These are phyloP conservation scores for Cephus pulcher DNA, from an alignment of 2,888 invertebrate genomes.

Conservation along the genomic window DNA sequence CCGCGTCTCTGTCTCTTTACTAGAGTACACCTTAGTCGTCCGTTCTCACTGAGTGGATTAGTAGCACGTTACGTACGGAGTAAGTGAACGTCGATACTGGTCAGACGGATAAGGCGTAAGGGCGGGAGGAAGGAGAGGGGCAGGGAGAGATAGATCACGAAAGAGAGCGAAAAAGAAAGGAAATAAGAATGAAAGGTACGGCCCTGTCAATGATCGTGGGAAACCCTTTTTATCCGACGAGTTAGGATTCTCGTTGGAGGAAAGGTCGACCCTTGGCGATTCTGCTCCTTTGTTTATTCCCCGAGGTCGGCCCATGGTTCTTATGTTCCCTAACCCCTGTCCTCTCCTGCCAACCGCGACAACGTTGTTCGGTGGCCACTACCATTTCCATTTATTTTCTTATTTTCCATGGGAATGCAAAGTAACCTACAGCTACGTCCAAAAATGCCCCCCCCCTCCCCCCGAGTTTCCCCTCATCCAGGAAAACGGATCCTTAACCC, in stretches of 20 bases:
- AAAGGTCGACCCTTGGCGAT: constrained; percentile 2
- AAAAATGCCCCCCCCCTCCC: neutral
- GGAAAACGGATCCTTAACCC: neutral
- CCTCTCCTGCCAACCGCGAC: neutral
- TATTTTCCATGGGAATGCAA: neutral
- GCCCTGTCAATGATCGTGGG: neutral
- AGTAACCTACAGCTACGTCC: neutral
- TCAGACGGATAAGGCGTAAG: neutral
- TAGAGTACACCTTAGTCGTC: neutral
- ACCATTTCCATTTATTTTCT: neutral
- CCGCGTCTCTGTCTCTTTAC: neutral
- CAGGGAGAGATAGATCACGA: neutral
- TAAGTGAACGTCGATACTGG: neutral
- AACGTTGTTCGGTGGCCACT: neutral
- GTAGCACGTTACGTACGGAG: neutral
- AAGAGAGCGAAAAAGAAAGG: neutral
- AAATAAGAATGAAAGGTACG: neutral
- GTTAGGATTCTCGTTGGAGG: constrained; percentile 7
- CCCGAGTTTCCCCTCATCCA: neutral
- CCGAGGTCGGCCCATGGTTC: neutral
- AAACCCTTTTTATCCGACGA: constrained; percentile 6
- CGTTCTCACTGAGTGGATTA: neutral
- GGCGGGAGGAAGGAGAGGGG: neutral
- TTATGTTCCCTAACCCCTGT: neutral
- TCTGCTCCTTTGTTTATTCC: constrained; percentile 5